Base-by-base conservation (phyloP, 2,888 invertebrate species). In the Pteria penguin region DNA sequence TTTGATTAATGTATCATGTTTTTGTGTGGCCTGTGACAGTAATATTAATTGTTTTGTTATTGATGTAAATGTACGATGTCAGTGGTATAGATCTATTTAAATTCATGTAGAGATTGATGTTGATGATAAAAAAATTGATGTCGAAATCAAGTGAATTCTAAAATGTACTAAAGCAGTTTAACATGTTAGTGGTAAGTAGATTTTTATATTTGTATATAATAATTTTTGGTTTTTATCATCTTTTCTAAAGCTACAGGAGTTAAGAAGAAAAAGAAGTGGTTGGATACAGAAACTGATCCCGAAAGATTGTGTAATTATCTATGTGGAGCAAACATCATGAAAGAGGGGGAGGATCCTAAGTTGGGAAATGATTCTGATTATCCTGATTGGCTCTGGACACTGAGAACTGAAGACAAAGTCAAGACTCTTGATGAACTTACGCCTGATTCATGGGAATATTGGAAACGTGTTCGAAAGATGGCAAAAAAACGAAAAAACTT, bases 331-430 rank as follows among this genome's bases (percentile, higher is more conserved):
- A 97, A 98, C 91, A 95, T 97, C 70, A 93, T 94, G 76, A 94
- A 95, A 89, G 91, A 90, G 31, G 93, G 97, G 0, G 94, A 96
- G 90, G 97, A 98, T 89, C 93, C 97, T 0, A 94, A 96, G 82
- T 78, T 94, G 24, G 95, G 95, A 90, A 94, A 95, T 0, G 96
- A 96, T 88, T 93, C 93, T 27, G 96, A 97, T 90, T 98, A 98
- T 92, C 98, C 98, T 0, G 95, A 95, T 1, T 98, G 98, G 98
- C 93, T 98, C 76, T 98, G 97, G 98, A 93, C 88, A 2, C 89
- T 98, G 18, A 93, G 94, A 84, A 94, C 94, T 22, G 96, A 93
- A 87, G 76, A 92, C 22, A 92, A 93, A 2, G 93, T 95, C 4
- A 93, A 94, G 4, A 93, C 94, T 0, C 90, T 97, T 0, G 94